These are phyloP conservation scores for Melolontha melolontha DNA, from an alignment of 2,888 invertebrate species.

Conservation along the genomic window DNA sequence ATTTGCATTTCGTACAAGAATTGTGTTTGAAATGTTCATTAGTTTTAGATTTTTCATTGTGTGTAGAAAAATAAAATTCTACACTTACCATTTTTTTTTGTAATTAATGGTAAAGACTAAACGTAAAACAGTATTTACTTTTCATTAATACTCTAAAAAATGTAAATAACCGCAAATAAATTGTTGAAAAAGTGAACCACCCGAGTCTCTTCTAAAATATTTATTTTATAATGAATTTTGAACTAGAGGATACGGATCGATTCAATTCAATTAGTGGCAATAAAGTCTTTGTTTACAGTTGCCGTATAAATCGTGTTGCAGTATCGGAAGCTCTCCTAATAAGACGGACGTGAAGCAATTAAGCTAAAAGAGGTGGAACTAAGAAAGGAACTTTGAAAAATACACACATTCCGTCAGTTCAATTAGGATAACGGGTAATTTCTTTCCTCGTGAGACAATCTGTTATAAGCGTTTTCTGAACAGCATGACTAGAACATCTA, in stretches of 20 bases:
- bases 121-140: too few relatives aligned
- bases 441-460: conserved; percentile 43
- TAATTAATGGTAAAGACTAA: too few relatives aligned
- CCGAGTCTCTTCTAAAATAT: neutral
- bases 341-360: conserved; percentile 41
- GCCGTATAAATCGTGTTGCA: conserved; percentile 14
- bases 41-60: too few relatives aligned
- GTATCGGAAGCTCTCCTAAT: conserved; percentile 3
- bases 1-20: too few relatives aligned
- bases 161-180: too few relatives aligned
- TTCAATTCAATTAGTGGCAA: conserved; percentile 34
- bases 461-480: neutral
- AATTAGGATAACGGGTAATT: conserved; percentile 48
- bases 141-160: too few relatives aligned
- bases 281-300: conserved; percentile 34
- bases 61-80: too few relatives aligned
- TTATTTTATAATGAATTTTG: conserved; percentile 11
- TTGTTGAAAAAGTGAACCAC: too few relatives aligned
- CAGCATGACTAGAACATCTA: too few relatives aligned
- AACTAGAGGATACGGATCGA: conserved; percentile 1
- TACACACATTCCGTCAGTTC: conserved; percentile 40
- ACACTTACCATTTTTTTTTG: too few relatives aligned
- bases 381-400: conserved; percentile 40
- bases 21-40: too few relatives aligned
- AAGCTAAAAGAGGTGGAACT: conserved; percentile 38